Base-by-base conservation (phyloP, 2,797 vertebrate species). In the Cyclura pinguis region DNA sequence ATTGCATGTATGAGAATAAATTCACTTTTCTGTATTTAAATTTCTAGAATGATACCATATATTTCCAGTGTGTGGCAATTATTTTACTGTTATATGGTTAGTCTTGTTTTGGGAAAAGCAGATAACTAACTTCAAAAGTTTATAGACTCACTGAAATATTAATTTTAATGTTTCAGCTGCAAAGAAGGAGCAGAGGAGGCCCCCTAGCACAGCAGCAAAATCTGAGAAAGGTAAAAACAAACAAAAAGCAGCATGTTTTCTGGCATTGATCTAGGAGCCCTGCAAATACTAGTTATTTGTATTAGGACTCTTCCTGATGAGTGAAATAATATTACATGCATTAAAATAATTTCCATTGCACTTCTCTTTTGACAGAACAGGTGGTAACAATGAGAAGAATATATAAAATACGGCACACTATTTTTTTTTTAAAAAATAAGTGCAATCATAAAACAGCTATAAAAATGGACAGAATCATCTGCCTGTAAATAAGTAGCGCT, bases 111-210 rank as follows among this genome's bases (percentile, higher is more conserved):
- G 47, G n/a, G 85, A 82, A 91, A 86, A 80, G 52, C 80, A 20
- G 62, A 38, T 92, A 92, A 92, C 93, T 12, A 52, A 81, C 87
- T 85, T 55, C 20, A 62, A 50, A 80, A 52, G n/a, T 47, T 14
- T 59, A 74, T 52, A 62, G 38, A 20, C 47, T 85, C 95, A 93
- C 95, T 86, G 84, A 95, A 95, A 76, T 76, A 64, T 92, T 95
- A 95, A 96, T 93, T 87, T 97, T 90, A 90, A 96, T 96, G 93
- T 94, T 96, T 95, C 95, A 98, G 97, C 94, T 91, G 86, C 96
- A 93, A 97, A 95, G 95, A 96, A 97, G 96, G 96, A 95, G 78
- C 97, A 97, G 96, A 98, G 94, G 96, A 97, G 97, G 73, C 91
- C 94, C 85, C 96, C 96, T 94, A 93, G 95, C 78, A 94, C 94